Evolutionary conservation across 64 coral and sea anemone genomes (phyloP), one percentile per base, ranked within the genome.

Genomic region (Orbicella faveolata): DNA sequence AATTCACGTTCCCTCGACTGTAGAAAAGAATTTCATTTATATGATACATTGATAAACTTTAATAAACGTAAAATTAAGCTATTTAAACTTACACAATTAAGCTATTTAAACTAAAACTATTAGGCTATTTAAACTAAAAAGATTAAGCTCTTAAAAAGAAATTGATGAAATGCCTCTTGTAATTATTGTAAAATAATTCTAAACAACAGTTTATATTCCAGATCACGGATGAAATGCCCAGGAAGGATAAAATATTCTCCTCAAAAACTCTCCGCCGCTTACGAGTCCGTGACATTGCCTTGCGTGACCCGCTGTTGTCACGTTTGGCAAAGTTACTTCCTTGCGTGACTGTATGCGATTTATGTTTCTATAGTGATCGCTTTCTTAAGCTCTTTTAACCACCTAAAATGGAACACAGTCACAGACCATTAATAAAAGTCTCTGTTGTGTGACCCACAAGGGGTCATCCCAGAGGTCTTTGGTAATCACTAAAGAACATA

Each of bases 361-460:
- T 19, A 23, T 4, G 21, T 41, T 66, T 75, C 41, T 59, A 91
- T 77, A 0, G 89, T 91, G 15, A 79, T 85, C 9, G 89, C 89
- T 91, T 91, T 91, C 36, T 39, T 75, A 23, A 91, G 37, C 53
- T 84, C 89, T 76, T 65, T 54, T 19, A 77, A 26, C 89, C 89
- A 88, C 87, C 87, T 88, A 36, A 77, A 88, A 34, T 23, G 17
- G 10, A 20, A 75, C 6, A 75, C 13, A 75, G 25, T 55, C 1
- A 6, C 73, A 36, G 6, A 78, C 19, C 75, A 21, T 17, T 36
- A 77, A 3, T 77, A 20, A 9, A 17, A 36, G 75, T 77, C 2
- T 3, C n/a, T 30, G 17, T 77, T 77, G 16, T 34, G 5, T 36
- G 33, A 77, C 14, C 16, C 4, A 11, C 41, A 48, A 3, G 41